phyloP scores from a whole-genome alignment of 2,113 vertebrate genomes.

The Murina feae region DNA sequence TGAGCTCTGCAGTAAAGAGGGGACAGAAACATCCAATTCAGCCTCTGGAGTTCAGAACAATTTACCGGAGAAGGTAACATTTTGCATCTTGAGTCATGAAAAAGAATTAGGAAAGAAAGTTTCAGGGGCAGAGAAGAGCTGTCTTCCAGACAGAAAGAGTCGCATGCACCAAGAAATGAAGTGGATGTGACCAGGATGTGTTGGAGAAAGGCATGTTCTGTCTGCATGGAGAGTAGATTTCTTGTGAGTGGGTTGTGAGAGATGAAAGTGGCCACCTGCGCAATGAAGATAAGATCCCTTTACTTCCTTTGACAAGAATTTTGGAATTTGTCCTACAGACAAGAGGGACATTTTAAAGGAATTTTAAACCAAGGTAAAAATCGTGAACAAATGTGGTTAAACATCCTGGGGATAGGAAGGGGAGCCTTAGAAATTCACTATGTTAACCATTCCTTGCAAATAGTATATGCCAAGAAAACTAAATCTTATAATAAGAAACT shows the following conservation, averaged over 20 bases:
- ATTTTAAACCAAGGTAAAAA: neutral
- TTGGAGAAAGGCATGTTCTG: neutral
- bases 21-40: neutral
- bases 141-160: neutral
- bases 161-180: neutral
- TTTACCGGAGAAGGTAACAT: neutral
- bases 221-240: neutral
- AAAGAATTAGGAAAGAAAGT: neutral
- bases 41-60: neutral
- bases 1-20: neutral
- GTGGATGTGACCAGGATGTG: neutral
- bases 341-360: neutral
- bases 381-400: neutral
- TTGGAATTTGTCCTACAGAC: neutral
- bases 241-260: neutral
- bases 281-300: neutral
- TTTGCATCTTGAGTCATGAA: neutral
- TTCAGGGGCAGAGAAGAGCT: neutral
- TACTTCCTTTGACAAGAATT: neutral
- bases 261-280: neutral
- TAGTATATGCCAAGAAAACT: neutral
- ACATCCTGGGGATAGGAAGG: neutral
- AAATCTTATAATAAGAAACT: neutral
- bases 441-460: neutral
- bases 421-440: neutral